Evolutionary conservation across 2,113 vertebrate genomes (phyloP).

Genomic region (Patagioenas fasciata): DNA sequence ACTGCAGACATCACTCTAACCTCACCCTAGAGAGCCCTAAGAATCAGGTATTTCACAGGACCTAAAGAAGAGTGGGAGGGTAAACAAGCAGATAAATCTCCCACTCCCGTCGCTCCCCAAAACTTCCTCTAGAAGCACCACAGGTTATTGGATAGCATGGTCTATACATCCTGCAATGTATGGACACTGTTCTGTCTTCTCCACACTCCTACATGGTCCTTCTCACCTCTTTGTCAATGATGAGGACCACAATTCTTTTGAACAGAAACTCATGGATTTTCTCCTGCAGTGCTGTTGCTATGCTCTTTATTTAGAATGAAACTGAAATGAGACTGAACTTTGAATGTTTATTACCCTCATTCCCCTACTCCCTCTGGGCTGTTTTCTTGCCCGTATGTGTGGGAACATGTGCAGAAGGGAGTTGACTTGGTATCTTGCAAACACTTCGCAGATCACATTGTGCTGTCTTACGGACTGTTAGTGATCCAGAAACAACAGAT

Average conservation of each 20-base stretch:
- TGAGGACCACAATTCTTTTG: neutral
- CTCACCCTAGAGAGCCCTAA: neutral
- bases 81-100: neutral
- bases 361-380: neutral
- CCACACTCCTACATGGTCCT: neutral
- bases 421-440: neutral
- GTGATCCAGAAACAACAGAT: constrained; percentile 37
- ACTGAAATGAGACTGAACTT: neutral
- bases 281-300: neutral
- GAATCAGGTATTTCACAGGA: neutral
- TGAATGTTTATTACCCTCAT: neutral
- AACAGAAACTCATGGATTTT: neutral
- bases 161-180: neutral
- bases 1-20: neutral
- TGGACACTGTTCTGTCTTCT: neutral
- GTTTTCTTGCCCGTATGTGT: neutral
- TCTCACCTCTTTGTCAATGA: neutral
- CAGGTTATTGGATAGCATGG: neutral
- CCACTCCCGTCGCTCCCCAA: neutral
- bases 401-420: neutral
- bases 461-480: neutral
- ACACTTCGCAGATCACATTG: neutral
- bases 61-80: neutral
- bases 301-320: neutral
- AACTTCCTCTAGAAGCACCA: neutral